Evolutionary conservation across 2,888 invertebrate genomes (phyloP).

Genomic region (Sycophila texana): DNA sequence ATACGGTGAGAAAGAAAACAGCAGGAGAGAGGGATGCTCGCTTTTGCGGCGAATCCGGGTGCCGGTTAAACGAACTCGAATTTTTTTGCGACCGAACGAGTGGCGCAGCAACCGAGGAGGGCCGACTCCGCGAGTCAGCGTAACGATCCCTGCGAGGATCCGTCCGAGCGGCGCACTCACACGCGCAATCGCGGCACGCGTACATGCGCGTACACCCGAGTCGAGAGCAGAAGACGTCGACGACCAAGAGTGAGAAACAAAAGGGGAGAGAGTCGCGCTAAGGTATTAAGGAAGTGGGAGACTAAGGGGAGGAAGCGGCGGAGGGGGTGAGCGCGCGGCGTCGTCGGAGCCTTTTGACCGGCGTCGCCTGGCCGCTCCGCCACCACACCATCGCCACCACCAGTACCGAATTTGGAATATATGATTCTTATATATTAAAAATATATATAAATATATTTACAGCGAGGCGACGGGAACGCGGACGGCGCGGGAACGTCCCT

Average conservation of each 20-base stretch:
- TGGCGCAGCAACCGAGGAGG: too few relatives aligned
- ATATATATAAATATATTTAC: slow-evolving; percentile 35
- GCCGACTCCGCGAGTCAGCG: neutral
- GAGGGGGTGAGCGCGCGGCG: neutral
- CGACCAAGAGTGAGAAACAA: slow-evolving; percentile 7
- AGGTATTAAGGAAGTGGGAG: neutral
- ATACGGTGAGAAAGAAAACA: neutral
- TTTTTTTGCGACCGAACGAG: neutral
- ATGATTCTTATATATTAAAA: slow-evolving; percentile 40
- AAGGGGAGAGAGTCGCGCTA: neutral
- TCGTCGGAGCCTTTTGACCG: slow-evolving; percentile 21
- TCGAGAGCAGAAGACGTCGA: too few relatives aligned
- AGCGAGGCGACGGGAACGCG: neutral
- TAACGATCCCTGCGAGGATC: slow-evolving; percentile 25
- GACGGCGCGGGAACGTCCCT: slow-evolving; percentile 3
- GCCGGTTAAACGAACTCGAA: neutral
- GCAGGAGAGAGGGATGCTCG: neutral
- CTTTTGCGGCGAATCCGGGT: neutral
- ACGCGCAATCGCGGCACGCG: neutral
- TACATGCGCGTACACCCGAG: too few relatives aligned
- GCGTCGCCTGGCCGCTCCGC: too few relatives aligned
- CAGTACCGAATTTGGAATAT: slow-evolving; percentile 42
- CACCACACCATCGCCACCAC: too few relatives aligned
- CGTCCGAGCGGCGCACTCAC: neutral
- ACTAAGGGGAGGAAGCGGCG: neutral